Conservation (phyloP, 2,888 invertebrate genomes). For the Cryptosula pallasiana region DNA sequence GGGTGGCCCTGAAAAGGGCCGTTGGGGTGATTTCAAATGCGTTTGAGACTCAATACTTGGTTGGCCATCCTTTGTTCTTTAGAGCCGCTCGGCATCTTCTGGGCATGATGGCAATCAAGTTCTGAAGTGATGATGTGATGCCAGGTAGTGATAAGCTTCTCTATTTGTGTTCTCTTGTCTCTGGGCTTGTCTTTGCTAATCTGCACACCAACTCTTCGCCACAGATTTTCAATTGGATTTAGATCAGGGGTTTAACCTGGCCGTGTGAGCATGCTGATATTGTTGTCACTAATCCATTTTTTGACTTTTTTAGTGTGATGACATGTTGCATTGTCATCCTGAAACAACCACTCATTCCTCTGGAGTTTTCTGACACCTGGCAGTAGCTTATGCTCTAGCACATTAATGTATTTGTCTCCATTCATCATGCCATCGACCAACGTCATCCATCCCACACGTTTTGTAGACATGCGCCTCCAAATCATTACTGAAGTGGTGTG, state of each 20-base stretch:
- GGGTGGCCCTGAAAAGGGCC: background rate
- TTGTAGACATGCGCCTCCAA: no score
- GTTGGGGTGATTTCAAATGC: background rate
- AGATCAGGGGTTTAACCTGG: background rate
- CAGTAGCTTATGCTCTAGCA: no score
- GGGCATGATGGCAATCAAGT: background rate
- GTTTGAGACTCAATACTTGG: background rate
- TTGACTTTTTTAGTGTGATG: background rate
- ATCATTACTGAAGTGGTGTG: no score
- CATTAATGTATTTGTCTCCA: no score
- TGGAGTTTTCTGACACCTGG: background rate
- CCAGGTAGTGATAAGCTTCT: background rate
- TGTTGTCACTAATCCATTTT: background rate
- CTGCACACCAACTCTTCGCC: background rate
- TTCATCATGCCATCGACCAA: no score
- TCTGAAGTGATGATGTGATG: background rate
- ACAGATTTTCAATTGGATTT: background rate
- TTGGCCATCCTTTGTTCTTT: no score
- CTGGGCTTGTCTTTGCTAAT: background rate
- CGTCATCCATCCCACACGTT: no score
- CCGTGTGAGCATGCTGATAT: background rate
- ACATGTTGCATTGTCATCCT: background rate
- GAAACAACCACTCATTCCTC: background rate
- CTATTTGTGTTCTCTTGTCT: background rate
- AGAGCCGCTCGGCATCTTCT: background rate